These are phyloP conservation scores for Hydrochoerus hydrochaeris DNA, from an alignment of 2,113 vertebrate genomes.

Conservation along the genomic window DNA sequence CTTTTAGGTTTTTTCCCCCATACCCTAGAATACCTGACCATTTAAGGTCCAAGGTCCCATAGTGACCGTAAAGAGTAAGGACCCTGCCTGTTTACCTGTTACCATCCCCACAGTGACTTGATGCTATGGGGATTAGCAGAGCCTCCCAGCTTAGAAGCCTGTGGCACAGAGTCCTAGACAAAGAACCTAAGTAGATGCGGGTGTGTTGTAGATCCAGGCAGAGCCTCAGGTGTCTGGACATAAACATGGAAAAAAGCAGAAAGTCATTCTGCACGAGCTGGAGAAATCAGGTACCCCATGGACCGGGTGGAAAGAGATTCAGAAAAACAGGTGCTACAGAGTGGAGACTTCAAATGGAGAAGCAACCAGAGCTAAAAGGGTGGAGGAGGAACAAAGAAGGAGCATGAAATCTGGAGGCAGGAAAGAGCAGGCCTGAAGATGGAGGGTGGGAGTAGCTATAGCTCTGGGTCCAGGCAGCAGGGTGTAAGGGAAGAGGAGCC, in stretches of 20 bases:
- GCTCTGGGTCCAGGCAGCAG: neutral
- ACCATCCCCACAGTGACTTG: neutral
- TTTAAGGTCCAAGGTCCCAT: neutral
- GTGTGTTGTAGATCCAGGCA: neutral
- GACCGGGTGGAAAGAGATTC: neutral
- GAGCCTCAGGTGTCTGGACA: neutral
- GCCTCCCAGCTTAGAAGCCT: neutral
- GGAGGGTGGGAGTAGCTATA: neutral
- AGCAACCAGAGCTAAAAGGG: neutral
- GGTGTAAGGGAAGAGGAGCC: neutral
- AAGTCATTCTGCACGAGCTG: neutral
- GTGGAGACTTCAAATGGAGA: neutral
- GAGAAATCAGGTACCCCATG: accelerated
- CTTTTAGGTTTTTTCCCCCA: neutral
- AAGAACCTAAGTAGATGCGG: neutral
- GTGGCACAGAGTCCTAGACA: neutral
- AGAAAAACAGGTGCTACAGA: neutral
- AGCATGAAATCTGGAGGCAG: neutral
- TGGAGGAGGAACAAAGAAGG: neutral
- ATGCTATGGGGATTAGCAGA: neutral
- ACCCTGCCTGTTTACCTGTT: neutral
- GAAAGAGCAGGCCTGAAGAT: neutral
- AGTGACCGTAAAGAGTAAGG: neutral
- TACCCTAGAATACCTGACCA: neutral
- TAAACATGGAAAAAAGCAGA: neutral